Evolutionary conservation across 1,140 invertebrate genomes (phyloP), one percentile per base, ranked within the genome.

Genomic region (Mamestra configurata): DNA sequence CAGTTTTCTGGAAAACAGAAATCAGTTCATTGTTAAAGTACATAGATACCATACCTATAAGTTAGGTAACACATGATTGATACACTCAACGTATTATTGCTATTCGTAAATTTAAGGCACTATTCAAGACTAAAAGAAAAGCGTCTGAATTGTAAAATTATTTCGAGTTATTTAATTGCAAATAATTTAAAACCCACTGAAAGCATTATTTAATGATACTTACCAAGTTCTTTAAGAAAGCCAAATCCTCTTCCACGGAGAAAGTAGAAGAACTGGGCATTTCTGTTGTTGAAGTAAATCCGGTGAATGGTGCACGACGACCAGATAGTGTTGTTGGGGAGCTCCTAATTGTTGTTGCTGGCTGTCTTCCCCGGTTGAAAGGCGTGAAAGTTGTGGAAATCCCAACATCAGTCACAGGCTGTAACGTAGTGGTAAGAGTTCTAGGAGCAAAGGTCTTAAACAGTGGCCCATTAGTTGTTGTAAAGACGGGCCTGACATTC

Each of bases 181-280:
- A 72, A 66, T 35, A 27, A 22, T 20, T 64, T 64, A 18, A 71
- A 51, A 71, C 3, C 0, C 49, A 75, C 3, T 57, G 22, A 64
- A 57, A 57, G 1, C 20, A 57, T 0, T 24, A 24, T 13, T 3
- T 24, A n/a, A 35, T 13, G 10, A 2, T 1, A 88, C 87, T 87
- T 92, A 96, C 95, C 90, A 96, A 89, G 81, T 93, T 95, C 70
- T 94, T 90, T 27, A 96, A 83, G 83, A 96, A 96, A 43, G 89
- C 90, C 77, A 96, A 89, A 89, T 96, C 95, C 80, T 96, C 95
- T 89, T 92, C 88, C 72, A 95, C 94, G 3, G 95, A 95, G 86
- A 92, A 95, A n/a, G 95, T 95, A 5, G 93, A 94, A 10, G 90
- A 91, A 82, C 90, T 93, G 20, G 93, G 92, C n/a, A 90, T 88